Conservation (phyloP, 2,888 invertebrate species). For the Carterocephalus palaemon region DNA sequence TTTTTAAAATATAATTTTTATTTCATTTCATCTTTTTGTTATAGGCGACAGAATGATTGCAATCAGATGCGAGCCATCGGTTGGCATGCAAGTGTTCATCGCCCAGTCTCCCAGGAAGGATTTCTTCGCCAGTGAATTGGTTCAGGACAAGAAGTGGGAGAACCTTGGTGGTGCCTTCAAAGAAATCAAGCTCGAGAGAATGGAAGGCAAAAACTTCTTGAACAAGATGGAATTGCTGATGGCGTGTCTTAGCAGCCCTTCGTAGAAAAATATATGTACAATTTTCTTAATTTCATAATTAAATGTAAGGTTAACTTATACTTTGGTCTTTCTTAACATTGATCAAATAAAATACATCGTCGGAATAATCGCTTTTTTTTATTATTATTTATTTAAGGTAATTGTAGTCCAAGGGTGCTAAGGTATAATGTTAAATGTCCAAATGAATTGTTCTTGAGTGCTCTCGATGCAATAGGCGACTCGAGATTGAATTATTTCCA, state of each 20-base stretch:
- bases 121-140: conserved; percentile 91
- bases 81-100: conserved; percentile 93
- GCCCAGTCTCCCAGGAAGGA: conserved; percentile 93
- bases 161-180: conserved; percentile 95
- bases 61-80: conserved; percentile 92
- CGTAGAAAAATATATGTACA: conserved; percentile 49
- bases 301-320: conserved; percentile 31
- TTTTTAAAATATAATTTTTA: not conserved
- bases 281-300: conserved; percentile 15
- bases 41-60: conserved; percentile 89
- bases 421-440: conserved; percentile 76
- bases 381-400: conserved; percentile 64
- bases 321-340: conserved; percentile 3
- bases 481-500: conserved; percentile 55
- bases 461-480: conserved; percentile 55
- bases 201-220: conserved; percentile 97
- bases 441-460: conserved; percentile 74
- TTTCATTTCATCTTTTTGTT: no score
- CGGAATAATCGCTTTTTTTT: conserved; percentile 45
- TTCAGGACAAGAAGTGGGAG: conserved; percentile 95
- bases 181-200: conserved; percentile 92
- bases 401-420: conserved; percentile 69
- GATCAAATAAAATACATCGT: conserved; percentile 35
- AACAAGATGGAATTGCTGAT: conserved; percentile 98
- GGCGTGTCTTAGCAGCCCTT: conserved; percentile 90